Conservation (phyloP, 2,797 vertebrate genomes). For the Anabas testudineus region DNA sequence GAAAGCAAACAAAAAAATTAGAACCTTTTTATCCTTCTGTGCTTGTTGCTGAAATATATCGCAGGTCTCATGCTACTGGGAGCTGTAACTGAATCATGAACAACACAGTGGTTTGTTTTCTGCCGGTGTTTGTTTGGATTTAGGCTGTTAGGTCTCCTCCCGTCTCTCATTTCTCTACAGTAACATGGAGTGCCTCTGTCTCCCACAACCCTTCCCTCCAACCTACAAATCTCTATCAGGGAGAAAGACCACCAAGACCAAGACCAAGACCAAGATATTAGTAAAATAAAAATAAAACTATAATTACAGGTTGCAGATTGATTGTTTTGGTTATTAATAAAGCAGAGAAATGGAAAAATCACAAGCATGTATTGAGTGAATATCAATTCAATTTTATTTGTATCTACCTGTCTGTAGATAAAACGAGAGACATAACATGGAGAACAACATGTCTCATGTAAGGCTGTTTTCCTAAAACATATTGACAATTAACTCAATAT, state of each 20-base stretch:
- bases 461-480: too few species aligned
- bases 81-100: conserved; percentile 16
- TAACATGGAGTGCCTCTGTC: neutral
- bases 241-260: too few species aligned
- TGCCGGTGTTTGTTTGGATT: conserved; percentile 25
- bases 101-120: conserved; percentile 8
- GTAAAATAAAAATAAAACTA: too few species aligned
- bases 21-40: conserved; percentile 1
- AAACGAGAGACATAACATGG: too few species aligned
- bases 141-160: neutral
- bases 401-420: too few species aligned
- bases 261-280: too few species aligned
- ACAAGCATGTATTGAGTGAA: conserved; percentile 5
- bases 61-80: conserved; percentile 13
- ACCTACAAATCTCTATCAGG: too few species aligned
- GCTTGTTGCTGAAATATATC: conserved; percentile 15
- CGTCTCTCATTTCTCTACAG: neutral
- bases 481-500: too few species aligned
- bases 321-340: conserved; percentile 17
- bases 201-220: too few species aligned
- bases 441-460: too few species aligned
- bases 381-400: too few species aligned
- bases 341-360: conserved; percentile 3
- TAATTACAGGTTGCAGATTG: conserved; percentile 32
- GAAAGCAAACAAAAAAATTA: neutral